Conservation (phyloP, 1,140 invertebrate species). For the Agrilus planipennis region DNA sequence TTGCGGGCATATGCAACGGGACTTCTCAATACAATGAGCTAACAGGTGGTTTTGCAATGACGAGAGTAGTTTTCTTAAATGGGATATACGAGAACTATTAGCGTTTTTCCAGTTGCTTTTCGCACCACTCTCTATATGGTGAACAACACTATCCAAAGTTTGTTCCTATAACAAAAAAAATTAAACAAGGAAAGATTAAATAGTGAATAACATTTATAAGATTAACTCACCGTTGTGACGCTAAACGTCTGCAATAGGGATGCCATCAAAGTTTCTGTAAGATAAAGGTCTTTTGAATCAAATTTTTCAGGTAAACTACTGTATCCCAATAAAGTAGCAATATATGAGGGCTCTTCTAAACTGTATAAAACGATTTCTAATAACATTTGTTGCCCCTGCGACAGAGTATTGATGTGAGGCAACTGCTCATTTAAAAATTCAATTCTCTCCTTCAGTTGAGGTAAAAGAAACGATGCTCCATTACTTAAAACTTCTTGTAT, state of each 20-base stretch:
- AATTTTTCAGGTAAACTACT: slow-evolving; percentile 20
- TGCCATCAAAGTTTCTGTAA: slow-evolving; percentile 43
- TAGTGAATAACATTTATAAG: slow-evolving; percentile 4
- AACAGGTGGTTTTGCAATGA: slow-evolving; percentile 50
- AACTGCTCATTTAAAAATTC: slow-evolving; percentile 46
- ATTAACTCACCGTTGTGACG: slow-evolving; percentile 39
- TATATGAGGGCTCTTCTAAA: slow-evolving; percentile 48
- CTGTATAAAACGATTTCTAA: slow-evolving; percentile 49
- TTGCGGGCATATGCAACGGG: too few species aligned
- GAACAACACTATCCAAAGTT: slow-evolving; percentile 21
- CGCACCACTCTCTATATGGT: slow-evolving; percentile 21
- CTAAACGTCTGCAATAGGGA: slow-evolving; percentile 44
- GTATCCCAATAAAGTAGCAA: slow-evolving; percentile 44
- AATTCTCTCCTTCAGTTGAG: slow-evolving; percentile 46
- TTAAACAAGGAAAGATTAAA: background rate
- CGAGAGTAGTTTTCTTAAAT: slow-evolving; percentile 42
- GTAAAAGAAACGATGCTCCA: slow-evolving; percentile 47
- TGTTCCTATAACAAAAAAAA: slow-evolving; percentile 21
- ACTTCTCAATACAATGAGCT: slow-evolving; percentile 33
- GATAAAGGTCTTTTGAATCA: slow-evolving; percentile 32
- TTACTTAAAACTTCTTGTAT: slow-evolving; percentile 46
- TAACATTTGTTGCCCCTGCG: slow-evolving; percentile 49
- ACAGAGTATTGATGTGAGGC: slow-evolving; percentile 41
- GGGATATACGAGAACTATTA: slow-evolving; percentile 27
- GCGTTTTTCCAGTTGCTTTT: slow-evolving; percentile 25